Conservation (phyloP, 2,113 vertebrate genomes). For the Equus quagga region DNA sequence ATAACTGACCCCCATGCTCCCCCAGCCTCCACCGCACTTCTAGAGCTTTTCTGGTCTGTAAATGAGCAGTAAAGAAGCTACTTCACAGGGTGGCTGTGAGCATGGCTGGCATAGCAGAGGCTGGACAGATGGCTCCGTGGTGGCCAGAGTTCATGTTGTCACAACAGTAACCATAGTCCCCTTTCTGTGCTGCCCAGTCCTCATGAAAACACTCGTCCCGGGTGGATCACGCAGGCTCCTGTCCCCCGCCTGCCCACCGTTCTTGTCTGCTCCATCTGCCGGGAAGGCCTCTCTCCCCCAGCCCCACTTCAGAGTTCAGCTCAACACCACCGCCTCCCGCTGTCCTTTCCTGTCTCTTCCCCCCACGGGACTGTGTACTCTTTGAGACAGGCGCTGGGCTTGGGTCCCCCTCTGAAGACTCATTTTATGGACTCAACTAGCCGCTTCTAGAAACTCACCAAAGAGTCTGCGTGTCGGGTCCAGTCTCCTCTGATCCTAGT, state of each 20-base stretch:
- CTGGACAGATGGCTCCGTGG: neutral
- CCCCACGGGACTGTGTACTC: neutral
- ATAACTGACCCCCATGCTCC: fast-evolving
- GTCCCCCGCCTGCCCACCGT: neutral
- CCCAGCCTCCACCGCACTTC: fast-evolving
- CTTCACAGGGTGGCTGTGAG: too few species aligned
- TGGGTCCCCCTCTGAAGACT: neutral
- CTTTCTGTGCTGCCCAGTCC: neutral
- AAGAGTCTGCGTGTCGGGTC: neutral
- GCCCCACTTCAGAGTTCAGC: neutral
- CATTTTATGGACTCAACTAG: neutral
- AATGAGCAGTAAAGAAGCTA: neutral
- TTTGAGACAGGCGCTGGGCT: neutral
- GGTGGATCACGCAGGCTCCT: neutral
- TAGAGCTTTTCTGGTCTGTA: fast-evolving
- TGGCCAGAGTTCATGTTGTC: neutral
- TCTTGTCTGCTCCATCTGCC: neutral
- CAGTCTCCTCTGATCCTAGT: neutral
- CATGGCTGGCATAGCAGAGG: neutral
- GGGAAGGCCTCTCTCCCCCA: too few species aligned
- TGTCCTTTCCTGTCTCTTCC: neutral
- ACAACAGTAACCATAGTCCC: neutral
- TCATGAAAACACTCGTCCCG: neutral
- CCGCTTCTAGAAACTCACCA: neutral
- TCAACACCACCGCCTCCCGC: neutral